Evolutionary conservation across 1,140 invertebrate genomes (phyloP).

Genomic region (Ips nitidus): DNA sequence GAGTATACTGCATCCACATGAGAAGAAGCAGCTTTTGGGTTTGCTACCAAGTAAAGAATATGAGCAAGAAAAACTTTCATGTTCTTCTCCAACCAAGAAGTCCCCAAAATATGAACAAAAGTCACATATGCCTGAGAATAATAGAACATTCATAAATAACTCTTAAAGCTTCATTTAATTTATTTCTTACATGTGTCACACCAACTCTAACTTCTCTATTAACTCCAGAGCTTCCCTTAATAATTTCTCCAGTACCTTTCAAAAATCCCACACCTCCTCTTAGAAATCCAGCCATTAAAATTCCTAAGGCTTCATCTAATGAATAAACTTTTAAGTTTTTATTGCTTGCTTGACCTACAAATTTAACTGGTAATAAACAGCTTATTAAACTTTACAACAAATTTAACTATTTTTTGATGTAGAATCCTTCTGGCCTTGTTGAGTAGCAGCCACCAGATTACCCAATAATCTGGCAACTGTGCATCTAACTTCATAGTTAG

Average conservation of each 20-base stretch:
- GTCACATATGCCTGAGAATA: conserved; percentile 84
- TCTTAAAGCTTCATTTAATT: not conserved
- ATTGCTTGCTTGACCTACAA: conserved; percentile 46
- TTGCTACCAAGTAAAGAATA: conserved; percentile 88
- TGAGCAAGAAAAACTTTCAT: conserved; percentile 83
- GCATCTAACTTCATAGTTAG: conserved; percentile 93
- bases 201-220: conserved; percentile 95
- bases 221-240: conserved; percentile 89
- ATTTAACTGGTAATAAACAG: not conserved
- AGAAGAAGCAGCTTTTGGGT: conserved; percentile 89
- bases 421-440: conserved; percentile 58
- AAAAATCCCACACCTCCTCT: conserved; percentile 92
- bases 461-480: conserved; percentile 90
- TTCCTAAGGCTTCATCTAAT: conserved; percentile 87
- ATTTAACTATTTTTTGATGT: conserved; percentile 52
- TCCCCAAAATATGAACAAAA: conserved; percentile 90
- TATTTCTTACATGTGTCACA: conserved; percentile 79
- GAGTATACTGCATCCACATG: conserved; percentile 98
- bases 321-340: conserved; percentile 64
- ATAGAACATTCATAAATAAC: conserved; percentile 32
- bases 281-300: conserved; percentile 93
- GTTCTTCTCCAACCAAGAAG: conserved; percentile 92
- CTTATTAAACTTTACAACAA: not conserved
- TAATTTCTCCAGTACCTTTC: conserved; percentile 93
- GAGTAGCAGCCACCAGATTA: conserved; percentile 81